These are phyloP conservation scores for Oscheius onirici DNA, from an alignment of 2,888 invertebrate genomes.

Conservation along the genomic window DNA sequence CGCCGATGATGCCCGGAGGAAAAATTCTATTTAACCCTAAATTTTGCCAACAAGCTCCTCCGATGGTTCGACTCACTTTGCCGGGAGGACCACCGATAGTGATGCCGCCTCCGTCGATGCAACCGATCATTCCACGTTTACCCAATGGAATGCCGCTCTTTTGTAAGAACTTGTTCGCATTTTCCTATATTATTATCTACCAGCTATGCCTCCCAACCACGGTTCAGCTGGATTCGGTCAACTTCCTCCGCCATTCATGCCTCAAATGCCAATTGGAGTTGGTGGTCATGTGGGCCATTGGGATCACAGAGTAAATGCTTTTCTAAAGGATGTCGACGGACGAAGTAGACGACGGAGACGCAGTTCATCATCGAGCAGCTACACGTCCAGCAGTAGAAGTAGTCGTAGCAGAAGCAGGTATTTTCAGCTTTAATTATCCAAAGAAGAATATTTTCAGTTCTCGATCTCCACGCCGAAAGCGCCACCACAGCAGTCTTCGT, in stretches of 20 bases:
- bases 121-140: slow-evolving; percentile 44
- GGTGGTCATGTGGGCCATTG: slow-evolving; percentile 30
- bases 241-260: background rate
- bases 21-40: slow-evolving; percentile 44
- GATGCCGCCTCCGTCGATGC: slow-evolving; percentile 23
- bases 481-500: background rate
- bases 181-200: no score
- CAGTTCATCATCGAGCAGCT: slow-evolving; percentile 44
- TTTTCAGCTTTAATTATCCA: no score
- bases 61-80: slow-evolving; percentile 25
- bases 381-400: slow-evolving; percentile 16
- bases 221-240: slow-evolving; percentile 49
- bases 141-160: slow-evolving; percentile 47
- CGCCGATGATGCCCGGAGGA: slow-evolving; percentile 26
- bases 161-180: no score
- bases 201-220: slow-evolving; percentile 41
- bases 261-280: background rate
- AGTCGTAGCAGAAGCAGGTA: slow-evolving; percentile 22
- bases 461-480: slow-evolving; percentile 27
- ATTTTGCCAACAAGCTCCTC: slow-evolving; percentile 25
- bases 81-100: slow-evolving; percentile 12
- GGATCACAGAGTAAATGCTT: slow-evolving; percentile 45
- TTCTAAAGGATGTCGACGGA: slow-evolving; percentile 26
- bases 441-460: slow-evolving; percentile 22
- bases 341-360: slow-evolving; percentile 27